Evolutionary conservation across 2,113 vertebrate genomes (phyloP), one percentile per base, ranked within the genome.

Genomic region (Rutilus rutilus): DNA sequence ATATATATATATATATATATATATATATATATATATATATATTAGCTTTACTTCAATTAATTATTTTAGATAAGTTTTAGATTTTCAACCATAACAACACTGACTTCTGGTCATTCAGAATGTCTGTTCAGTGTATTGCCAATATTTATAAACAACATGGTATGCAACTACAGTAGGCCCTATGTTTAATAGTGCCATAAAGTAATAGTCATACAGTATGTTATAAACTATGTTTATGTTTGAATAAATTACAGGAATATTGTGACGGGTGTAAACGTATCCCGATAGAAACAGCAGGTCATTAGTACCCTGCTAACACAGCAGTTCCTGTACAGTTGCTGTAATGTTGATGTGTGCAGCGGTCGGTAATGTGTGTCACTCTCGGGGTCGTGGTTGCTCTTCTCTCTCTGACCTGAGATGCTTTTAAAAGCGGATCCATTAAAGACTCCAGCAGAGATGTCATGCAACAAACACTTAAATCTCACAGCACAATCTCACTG

Each of bases 361-460:
- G 76, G 50, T 25, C 60, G 23, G 9, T 39, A 78, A 60, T 21
- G 50, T 23, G 30, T 0, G 45, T 75, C 45, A 50, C 73, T 50
- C 50, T 10, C 17, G 25, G 75, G 50, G 50, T 54, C 25, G 0
- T 33, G 1, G 54, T 36, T 33, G 30, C 75, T 57, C 75, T 78
- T 5, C 33, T 39, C 33, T 39, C 15, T 36, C 54, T 78, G 1
- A n/a, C 60, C 3, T 8, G 9, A 15, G 33, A 78, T 8, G 76
- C 54, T 78, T 78, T 78, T 78, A 39, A 60, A 10, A 78, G 21
- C 54, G 52, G 76, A 59, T 59, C 33, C 30, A 39, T 78, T 59
- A 60, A 25, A 60, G 30, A 21, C 2, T 78, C 76, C 76, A 39
- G 76, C 52, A 78, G 76, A 78, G 21, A 78, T 36, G 14, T 5